A percentile compares a stretch with the other conserved stretches of the same genome.
Evolutionary conservation across 2,113 vertebrate genomes (phyloP).

Genomic region (Cyanistes caeruleus): DNA sequence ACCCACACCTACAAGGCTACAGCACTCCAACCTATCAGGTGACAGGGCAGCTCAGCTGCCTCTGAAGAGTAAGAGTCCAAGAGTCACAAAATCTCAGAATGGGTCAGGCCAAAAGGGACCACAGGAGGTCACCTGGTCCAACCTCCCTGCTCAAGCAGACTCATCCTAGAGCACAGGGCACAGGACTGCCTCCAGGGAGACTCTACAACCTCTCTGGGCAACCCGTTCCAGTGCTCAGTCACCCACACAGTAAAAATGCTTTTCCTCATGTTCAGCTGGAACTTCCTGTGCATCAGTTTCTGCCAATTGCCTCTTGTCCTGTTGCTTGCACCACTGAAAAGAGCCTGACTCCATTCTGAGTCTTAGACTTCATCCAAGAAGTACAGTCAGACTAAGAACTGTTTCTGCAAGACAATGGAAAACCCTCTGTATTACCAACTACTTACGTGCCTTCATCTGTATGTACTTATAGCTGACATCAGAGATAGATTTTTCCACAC

Average conservation of each 20-base stretch:
- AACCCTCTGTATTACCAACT: neutral
- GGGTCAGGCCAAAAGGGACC: neutral
- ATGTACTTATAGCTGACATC: neutral
- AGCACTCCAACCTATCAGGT: accelerated
- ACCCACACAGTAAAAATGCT: accelerated
- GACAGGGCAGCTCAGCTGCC: neutral
- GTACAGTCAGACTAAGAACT: neutral
- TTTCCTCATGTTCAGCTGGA: neutral
- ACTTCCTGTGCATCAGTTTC: neutral
- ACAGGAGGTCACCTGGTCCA: neutral
- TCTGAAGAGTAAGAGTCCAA: accelerated
- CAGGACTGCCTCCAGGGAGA: neutral
- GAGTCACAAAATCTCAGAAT: neutral
- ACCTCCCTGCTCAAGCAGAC: neutral
- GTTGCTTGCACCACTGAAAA: neutral
- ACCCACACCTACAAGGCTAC: neutral
- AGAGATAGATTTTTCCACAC: neutral
- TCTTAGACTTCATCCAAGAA: neutral
- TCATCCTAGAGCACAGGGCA: neutral
- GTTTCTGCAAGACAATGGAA: neutral
- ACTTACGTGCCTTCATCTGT: neutral
- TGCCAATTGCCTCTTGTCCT: neutral
- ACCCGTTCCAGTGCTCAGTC: neutral
- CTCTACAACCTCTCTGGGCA: neutral
- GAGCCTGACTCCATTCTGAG: neutral